These are phyloP conservation scores for Drosophila bipectinata DNA, from an alignment of 1,140 invertebrate genomes.

Conservation along the genomic window DNA sequence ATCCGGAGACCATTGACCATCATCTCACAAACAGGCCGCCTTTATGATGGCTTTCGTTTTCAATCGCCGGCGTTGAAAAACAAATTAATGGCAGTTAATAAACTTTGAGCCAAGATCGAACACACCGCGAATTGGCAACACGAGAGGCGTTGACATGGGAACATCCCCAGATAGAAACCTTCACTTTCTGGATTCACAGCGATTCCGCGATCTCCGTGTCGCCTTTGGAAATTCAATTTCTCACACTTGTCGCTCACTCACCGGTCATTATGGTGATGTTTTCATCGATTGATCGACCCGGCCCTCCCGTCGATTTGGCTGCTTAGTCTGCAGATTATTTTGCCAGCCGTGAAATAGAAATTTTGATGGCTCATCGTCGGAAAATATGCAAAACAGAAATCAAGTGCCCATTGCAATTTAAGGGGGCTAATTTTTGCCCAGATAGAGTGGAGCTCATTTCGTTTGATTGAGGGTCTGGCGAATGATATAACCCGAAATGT, in stretches of 20 bases:
- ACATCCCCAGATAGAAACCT: conserved; percentile 45
- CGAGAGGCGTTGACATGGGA: conserved; percentile 54
- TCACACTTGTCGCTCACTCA: conserved; percentile 71
- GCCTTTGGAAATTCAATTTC: conserved; percentile 66
- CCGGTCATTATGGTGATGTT: conserved; percentile 63
- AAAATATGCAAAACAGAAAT: conserved; percentile 24
- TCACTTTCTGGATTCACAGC: conserved; percentile 36
- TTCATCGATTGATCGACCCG: conserved; percentile 53
- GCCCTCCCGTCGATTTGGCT: conserved; percentile 44
- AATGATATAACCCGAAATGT: conserved; percentile 11
- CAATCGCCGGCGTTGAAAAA: conserved; percentile 36
- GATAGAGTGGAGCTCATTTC: neutral
- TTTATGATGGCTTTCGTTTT: conserved; percentile 69
- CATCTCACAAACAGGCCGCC: conserved; percentile 24
- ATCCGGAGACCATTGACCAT: conserved; percentile 27
- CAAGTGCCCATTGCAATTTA: conserved; percentile 12
- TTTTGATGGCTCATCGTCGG: conserved; percentile 56
- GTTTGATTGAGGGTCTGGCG: neutral
- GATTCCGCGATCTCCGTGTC: neutral
- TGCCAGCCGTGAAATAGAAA: conserved; percentile 52
- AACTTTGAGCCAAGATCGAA: conserved; percentile 26
- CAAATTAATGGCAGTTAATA: conserved; percentile 57
- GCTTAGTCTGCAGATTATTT: conserved; percentile 49
- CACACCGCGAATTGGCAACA: conserved; percentile 35
- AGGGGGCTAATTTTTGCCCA: neutral